phyloP scores from a whole-genome alignment of 2,797 vertebrate genomes.

The Chiloscyllium punctatum region DNA sequence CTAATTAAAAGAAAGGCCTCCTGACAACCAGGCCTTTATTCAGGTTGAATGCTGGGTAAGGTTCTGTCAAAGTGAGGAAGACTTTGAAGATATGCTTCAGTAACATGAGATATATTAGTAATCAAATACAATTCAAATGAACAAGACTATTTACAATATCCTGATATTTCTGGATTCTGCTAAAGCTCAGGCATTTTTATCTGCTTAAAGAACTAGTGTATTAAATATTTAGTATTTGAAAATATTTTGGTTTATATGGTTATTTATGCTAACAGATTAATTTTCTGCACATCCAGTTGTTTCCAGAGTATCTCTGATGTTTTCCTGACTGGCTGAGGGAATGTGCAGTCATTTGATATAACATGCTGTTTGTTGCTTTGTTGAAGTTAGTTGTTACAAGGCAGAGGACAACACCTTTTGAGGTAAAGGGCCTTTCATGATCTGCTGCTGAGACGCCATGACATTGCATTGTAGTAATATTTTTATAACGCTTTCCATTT shows the following conservation, averaged over 20 bases:
- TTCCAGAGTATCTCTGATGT: neutral
- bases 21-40: neutral
- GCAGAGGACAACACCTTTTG: neutral
- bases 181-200: neutral
- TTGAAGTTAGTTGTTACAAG: neutral
- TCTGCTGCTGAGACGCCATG: neutral
- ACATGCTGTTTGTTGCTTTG: neutral
- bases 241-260: neutral
- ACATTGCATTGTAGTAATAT: neutral
- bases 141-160: neutral
- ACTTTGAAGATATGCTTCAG: neutral
- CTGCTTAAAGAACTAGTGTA: neutral
- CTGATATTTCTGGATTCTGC: neutral
- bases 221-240: slow-evolving; percentile 20
- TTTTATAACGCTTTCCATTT: neutral
- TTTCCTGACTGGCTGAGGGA: slow-evolving; percentile 16
- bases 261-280: neutral
- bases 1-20: neutral
- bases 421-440: neutral
- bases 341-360: neutral
- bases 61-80: neutral
- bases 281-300: neutral
- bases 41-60: neutral
- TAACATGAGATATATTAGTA: neutral
- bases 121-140: neutral